phyloP scores from a whole-genome alignment of 2,113 vertebrate species.

The Chionis minor region DNA sequence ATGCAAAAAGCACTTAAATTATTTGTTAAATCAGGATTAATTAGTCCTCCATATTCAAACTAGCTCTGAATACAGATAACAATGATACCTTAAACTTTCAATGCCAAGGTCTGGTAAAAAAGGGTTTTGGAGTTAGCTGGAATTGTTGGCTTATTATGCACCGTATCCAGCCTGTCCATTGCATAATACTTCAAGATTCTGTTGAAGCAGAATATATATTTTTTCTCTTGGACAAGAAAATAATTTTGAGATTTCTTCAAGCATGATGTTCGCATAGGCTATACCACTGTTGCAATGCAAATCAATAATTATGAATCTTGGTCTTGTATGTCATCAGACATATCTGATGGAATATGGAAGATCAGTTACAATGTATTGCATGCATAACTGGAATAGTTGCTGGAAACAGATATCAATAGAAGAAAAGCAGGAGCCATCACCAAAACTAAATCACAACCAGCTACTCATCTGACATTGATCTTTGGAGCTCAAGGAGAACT shows the following conservation, averaged over 20 bases:
- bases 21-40: not conserved
- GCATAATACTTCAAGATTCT: not conserved
- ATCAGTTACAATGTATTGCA: not conserved
- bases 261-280: not conserved
- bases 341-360: not conserved
- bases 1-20: not conserved
- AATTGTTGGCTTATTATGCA: not conserved
- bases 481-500: not conserved
- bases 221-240: not conserved
- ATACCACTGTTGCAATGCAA: not conserved
- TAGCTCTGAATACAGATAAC: not conserved
- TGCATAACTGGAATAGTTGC: not conserved
- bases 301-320: not conserved
- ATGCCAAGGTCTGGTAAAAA: not conserved
- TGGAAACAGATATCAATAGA: not conserved
- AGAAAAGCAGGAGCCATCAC: not conserved
- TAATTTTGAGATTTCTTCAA: not conserved
- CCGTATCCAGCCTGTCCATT: not conserved
- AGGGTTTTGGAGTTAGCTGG: not conserved
- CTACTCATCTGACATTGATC: not conserved
- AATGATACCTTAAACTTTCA: not conserved
- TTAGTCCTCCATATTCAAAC: not conserved
- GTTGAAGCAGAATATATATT: not conserved
- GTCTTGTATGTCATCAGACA: not conserved
- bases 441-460: not conserved